phyloP scores from a whole-genome alignment of 1,140 invertebrate species.

The Euschistus heros region DNA sequence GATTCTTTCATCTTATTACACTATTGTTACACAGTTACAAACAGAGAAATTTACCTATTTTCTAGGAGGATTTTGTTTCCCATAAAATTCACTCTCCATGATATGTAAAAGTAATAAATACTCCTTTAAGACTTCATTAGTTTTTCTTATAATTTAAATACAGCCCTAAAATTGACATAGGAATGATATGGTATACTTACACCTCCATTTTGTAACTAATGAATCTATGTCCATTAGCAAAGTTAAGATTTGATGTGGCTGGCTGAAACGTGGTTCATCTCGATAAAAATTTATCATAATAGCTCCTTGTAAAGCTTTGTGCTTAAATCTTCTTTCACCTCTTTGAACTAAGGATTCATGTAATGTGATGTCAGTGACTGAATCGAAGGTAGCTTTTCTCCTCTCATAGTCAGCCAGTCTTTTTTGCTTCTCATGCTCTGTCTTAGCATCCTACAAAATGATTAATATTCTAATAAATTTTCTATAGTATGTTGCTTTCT shows the following conservation, averaged over 20 bases:
- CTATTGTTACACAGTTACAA: too few species aligned
- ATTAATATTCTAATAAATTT: too few species aligned
- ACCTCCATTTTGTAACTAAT: slow-evolving; percentile 98
- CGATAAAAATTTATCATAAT: slow-evolving; percentile 88
- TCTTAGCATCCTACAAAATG: slow-evolving; percentile 45
- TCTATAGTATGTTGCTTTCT: too few species aligned
- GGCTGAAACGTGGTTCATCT: slow-evolving; percentile 91
- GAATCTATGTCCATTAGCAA: slow-evolving; percentile 97
- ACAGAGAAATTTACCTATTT: too few species aligned
- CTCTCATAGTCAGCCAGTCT: slow-evolving; percentile 59
- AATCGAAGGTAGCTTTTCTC: slow-evolving; percentile 71
- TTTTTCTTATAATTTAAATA: too few species aligned
- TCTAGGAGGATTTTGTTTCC: too few species aligned
- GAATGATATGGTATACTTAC: slow-evolving; percentile 49
- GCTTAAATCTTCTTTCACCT: slow-evolving; percentile 81
- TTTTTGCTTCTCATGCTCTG: slow-evolving; percentile 45
- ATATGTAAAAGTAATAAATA: neutral
- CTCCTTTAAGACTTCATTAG: neutral
- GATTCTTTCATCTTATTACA: too few species aligned
- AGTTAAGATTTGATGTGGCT: slow-evolving; percentile 88
- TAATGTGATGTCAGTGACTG: slow-evolving; percentile 72
- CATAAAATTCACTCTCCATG: neutral
- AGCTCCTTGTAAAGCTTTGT: slow-evolving; percentile 86
- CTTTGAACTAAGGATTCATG: slow-evolving; percentile 69
- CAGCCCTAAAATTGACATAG: neutral